Evolutionary conservation across 1,140 invertebrate species (phyloP).

Genomic region (Bombus waltoni): DNA sequence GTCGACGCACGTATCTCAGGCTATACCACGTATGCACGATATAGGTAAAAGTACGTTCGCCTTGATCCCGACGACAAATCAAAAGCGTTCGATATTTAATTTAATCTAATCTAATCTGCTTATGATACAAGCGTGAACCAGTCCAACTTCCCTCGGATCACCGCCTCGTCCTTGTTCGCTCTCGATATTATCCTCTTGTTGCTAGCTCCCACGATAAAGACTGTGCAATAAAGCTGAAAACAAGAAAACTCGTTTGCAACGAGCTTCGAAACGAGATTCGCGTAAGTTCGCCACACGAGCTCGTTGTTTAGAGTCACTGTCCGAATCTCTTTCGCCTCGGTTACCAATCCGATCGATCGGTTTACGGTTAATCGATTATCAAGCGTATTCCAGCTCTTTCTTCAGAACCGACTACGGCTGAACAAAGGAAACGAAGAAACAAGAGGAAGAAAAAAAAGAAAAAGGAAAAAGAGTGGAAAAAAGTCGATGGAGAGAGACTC

Average conservation of each 20-base stretch:
- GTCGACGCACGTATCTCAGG: background rate
- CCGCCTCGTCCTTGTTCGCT: background rate
- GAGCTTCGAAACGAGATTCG: background rate
- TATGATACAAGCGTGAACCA: constrained; percentile 25
- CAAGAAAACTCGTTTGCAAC: background rate
- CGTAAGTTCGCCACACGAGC: background rate
- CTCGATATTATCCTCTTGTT: constrained; percentile 4
- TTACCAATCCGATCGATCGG: background rate
- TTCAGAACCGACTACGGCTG: background rate
- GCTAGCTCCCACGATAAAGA: background rate
- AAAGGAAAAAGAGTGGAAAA: background rate
- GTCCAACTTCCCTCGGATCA: background rate
- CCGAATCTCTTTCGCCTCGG: too few species aligned
- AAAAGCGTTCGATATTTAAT: background rate
- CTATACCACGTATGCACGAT: background rate
- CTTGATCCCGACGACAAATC: background rate
- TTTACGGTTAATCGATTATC: constrained; percentile 4
- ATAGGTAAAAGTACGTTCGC: background rate
- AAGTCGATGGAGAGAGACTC: constrained; percentile 29
- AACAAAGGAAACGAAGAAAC: background rate
- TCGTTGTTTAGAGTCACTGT: too few species aligned
- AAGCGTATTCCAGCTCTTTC: background rate
- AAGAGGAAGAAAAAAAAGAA: background rate
- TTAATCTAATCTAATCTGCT: constrained; percentile 7
- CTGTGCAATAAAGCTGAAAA: background rate